These are phyloP conservation scores for Sebastes itinus DNA, from an alignment of 2,797 vertebrate genomes.

Conservation along the genomic window DNA sequence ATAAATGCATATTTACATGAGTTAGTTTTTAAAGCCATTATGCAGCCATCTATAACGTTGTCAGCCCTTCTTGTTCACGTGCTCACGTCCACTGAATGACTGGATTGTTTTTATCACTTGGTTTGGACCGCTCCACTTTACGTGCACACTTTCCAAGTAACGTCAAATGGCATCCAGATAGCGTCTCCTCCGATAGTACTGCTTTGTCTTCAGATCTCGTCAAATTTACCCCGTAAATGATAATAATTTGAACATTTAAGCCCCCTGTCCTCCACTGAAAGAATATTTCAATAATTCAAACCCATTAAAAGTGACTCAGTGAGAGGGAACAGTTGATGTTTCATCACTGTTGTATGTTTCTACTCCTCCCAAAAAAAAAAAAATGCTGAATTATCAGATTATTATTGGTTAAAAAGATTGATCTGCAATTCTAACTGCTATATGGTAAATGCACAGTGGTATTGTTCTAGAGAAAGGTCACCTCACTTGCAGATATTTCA, in stretches of 20 bases:
- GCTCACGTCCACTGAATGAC: constrained; percentile 59
- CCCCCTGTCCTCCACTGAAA: constrained; percentile 45
- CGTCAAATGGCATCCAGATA: constrained; percentile 54
- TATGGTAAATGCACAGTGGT: constrained; percentile 66
- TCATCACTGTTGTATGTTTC: constrained; percentile 35
- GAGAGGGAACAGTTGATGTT: constrained; percentile 33
- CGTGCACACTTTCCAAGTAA: constrained; percentile 53
- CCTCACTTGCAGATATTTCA: constrained; percentile 60
- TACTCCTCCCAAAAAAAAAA: constrained; percentile 10
- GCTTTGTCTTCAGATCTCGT: constrained; percentile 61
- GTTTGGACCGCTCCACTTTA: constrained; percentile 49
- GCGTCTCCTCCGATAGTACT: constrained; percentile 61
- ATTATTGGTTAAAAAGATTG: constrained; percentile 33
- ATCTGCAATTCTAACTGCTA: constrained; percentile 61
- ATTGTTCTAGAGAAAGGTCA: constrained; percentile 56
- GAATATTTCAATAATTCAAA: constrained; percentile 33
- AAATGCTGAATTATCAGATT: constrained; percentile 48
- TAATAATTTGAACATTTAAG: constrained; percentile 41
- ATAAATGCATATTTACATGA: constrained; percentile 76
- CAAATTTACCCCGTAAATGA: constrained; percentile 43
- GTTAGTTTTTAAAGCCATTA: constrained; percentile 80
- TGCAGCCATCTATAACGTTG: constrained; percentile 69
- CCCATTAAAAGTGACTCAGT: constrained; percentile 22
- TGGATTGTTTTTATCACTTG: constrained; percentile 57
- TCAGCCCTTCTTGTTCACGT: constrained; percentile 63